Base-by-base conservation (phyloP, 2,797 vertebrate species). In the Pitangus sulphuratus region DNA sequence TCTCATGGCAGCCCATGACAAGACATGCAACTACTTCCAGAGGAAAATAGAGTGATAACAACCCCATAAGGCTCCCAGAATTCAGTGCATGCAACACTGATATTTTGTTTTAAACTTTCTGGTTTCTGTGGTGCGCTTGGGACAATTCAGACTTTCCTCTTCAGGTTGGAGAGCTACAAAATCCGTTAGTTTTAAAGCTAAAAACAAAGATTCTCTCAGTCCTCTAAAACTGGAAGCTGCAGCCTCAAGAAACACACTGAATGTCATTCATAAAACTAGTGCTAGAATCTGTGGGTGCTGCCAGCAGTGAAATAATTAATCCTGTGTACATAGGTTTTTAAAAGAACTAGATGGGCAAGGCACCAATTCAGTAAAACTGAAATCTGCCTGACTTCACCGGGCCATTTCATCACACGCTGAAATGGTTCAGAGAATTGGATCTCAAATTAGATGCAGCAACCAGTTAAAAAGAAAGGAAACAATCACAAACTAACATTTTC, bases 141-240 rank as follows among this genome's bases (percentile, higher is more conserved):
- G 44, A 93, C 58, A 94, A 85, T 72, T 76, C 84, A 79, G 54
- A 75, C 61, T 91, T 92, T 74, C 48, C 78, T 77, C 53, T 54
- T 15, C 33, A 21, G 48, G n/a, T 37, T 83, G 18, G 22, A 64
- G 44, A 74, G 28, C 51, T 77, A 65, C 18, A 90, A 89, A 80
- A 90, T 87, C 81, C 24, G 1, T 79, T 89, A 69, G 62, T 66
- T 94, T 88, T 60, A 76, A 71, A 74, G 62, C 47, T 68, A 77
- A 84, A 91, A 94, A 95, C 93, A 87, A 95, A 94, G 93, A 93
- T 93, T 90, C 90, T 61, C 94, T 95, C 70, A 97, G 93, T 93
- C n/a, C 40, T 89, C 84, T 71, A 57, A 89, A 79, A 39, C 22
- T 89, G 42, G 61, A 88, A 81, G 61, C 12, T 26, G 20, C 12